Evolutionary conservation across 1,140 invertebrate genomes (phyloP), one percentile per base, ranked within the genome.

Genomic region (Mya arenaria): DNA sequence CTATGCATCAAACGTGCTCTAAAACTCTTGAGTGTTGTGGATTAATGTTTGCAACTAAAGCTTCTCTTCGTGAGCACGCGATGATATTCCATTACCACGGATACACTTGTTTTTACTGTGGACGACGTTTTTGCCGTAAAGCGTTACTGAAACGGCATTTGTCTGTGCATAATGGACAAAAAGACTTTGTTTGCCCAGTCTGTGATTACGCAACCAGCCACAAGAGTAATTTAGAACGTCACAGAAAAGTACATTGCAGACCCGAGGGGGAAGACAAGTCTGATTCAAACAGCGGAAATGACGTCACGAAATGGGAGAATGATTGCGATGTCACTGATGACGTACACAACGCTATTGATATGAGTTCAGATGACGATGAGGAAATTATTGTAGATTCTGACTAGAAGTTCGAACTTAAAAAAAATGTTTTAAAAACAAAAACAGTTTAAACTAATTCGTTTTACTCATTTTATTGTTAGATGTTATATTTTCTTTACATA

Each of bases 161-260:
- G 28, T 91, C 91, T 19, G 93, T 94, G 19, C 93, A 94, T 78
- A 91, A 88, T 80, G 91, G 93, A 6, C 87, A 90, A 80, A 93
- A 93, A 80, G 93, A 93, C 56, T 94, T 93, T 85, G 84, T 90
- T 0, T 94, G 93, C 73, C 84, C 82, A 25, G 72, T 91, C 2
- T 94, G 93, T 82, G 90, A 90, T 71, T 94, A 94, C 82, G 92
- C 92, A 25, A 93, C 93, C n/a, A 93, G 92, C 79, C 93, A 94
- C 86, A 94, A 94, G 82, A 93, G 92, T 72, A 94, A 94, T 80
- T 85, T 94, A 62, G 92, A 94, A 73, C 87, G 93, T 19, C 93
- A 94, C 84, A 85, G 88, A 48, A 91, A 90, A 56, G 90, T 92
- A 63, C 90, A 91, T 71, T 82, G 84, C 17, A 82, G 89, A 48